Base-by-base conservation (phyloP, 2,113 vertebrate species). In the Laterallus jamaicensis region DNA sequence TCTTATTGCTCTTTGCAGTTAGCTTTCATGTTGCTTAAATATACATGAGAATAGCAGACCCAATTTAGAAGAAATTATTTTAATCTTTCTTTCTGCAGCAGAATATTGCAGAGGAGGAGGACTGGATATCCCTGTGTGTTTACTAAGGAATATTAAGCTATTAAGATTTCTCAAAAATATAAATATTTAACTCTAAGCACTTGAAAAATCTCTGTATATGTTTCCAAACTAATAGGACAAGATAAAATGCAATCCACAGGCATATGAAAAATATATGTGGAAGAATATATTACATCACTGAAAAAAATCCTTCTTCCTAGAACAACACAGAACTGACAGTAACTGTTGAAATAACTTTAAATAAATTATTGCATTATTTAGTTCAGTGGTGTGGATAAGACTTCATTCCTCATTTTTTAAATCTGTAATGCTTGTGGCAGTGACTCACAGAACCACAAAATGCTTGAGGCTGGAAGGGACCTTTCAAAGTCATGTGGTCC, bases 11-110 rank as follows among this genome's bases (percentile, higher is more conserved):
- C 59, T 88, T 83, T 64, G 87, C 83, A n/a, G 26, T 77, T 75
- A 92, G 42, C 52, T 95, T 93, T 75, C 21, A 49, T 92, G 68
- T 92, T 95, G 86, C 64, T 91, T 71, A 84, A 90, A 64, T 86
- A 32, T 71, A 69, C 69, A 49, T 25, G 17, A 94, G 58, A 60
- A 40, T 35, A 82, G 70, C 32, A 40, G 19, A 64, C 31, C 15
- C 21, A 10, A 54, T 91, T 94, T 77, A 59, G 76, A 74, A 87
- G 40, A 19, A 91, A 14, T 76, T 68, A 59, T 25, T 58, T 75
- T 19, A 32, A 52, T 15, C 14, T 69, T 63, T 10, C 8, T 44
- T 83, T 79, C 67, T 67, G 21, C 28, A 89, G 70, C 28, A 71
- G 21, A 60, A 13, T 89, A 35, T 63, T 60, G 17, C 7, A 58